These are phyloP conservation scores for Tolmerus cingulatus DNA, from an alignment of 2,888 invertebrate genomes.

Conservation along the genomic window DNA sequence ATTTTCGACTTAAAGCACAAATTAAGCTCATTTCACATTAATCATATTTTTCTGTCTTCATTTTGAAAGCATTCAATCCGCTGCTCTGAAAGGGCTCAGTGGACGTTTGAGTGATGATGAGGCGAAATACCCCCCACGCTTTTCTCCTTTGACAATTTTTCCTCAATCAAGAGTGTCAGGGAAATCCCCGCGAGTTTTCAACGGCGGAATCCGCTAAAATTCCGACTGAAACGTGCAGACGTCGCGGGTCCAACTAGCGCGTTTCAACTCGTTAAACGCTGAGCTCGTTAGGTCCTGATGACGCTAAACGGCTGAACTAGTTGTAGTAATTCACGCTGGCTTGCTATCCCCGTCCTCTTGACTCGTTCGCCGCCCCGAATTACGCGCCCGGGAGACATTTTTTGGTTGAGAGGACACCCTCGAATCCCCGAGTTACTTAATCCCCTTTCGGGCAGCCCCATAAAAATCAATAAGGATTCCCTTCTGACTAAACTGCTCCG, in stretches of 20 bases:
- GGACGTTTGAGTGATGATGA: not conserved
- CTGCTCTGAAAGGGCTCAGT: not conserved
- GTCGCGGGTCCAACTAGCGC: not conserved
- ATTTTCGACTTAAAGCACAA: not conserved
- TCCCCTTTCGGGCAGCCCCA: conserved; percentile 5
- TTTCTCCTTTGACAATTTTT: conserved; percentile 8
- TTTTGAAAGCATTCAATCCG: not conserved
- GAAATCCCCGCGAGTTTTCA: not conserved
- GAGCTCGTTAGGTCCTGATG: not conserved
- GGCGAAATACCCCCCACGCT: not conserved
- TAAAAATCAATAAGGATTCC: conserved; percentile 35
- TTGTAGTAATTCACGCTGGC: not conserved
- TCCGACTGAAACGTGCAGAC: not conserved
- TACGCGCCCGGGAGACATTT: not conserved
- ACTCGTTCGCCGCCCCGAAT: not conserved
- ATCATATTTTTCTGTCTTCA: not conserved
- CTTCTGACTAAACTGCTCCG: conserved; percentile 21
- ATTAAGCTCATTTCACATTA: not conserved
- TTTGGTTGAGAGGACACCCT: conserved; percentile 17
- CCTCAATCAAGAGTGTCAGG: not conserved
- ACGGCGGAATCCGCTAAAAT: not conserved
- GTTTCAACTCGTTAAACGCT: conserved; percentile 2
- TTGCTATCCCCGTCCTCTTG: not conserved
- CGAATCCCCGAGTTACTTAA: conserved; percentile 7
- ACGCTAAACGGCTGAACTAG: conserved; percentile 2